Evolutionary conservation across 2,113 vertebrate genomes (phyloP).

Genomic region (Ophthalmolycus amberensis): DNA sequence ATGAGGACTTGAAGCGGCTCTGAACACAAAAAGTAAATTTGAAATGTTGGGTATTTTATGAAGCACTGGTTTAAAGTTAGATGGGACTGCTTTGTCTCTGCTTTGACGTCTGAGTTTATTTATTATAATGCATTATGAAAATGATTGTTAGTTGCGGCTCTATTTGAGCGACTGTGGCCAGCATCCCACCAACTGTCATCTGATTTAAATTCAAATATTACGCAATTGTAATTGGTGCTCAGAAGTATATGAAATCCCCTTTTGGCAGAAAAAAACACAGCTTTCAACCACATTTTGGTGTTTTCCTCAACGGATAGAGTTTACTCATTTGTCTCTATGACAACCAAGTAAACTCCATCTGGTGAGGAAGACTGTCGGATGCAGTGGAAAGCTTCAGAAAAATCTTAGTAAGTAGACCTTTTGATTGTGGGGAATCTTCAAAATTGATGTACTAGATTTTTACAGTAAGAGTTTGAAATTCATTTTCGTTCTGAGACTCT

Average conservation of each 20-base stretch:
- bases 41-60: constrained; percentile 4
- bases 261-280: background rate
- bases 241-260: background rate
- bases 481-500: background rate
- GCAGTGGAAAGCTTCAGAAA: background rate
- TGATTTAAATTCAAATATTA: background rate
- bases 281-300: background rate
- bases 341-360: background rate
- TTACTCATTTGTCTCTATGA: background rate
- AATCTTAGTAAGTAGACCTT: background rate
- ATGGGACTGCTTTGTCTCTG: background rate
- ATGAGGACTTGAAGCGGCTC: constrained; percentile 6
- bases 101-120: background rate
- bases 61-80: background rate
- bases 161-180: background rate
- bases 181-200: background rate
- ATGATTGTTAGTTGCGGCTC: background rate
- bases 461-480: background rate
- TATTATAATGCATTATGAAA: background rate
- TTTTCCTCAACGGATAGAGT: background rate
- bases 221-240: background rate
- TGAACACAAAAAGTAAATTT: constrained; percentile 11
- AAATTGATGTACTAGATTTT: background rate
- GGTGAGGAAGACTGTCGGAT: background rate
- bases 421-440: background rate